A percentile compares a stretch with the other conserved stretches of the same genome.
These are phyloP conservation scores for Stegodyphus dumicola DNA, from an alignment of 1,140 invertebrate genomes.

Conservation along the genomic window DNA sequence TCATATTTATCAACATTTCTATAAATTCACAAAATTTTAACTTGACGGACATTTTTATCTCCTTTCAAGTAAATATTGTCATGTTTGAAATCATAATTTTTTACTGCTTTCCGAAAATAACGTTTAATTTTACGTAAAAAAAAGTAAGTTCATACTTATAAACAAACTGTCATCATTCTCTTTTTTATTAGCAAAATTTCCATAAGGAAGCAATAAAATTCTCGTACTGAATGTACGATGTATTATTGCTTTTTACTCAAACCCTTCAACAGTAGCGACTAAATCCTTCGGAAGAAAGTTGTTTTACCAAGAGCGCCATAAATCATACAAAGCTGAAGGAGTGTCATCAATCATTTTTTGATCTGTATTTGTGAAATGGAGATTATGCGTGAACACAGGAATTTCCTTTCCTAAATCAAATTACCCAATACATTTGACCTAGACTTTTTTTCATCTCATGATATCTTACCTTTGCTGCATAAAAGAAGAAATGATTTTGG, in stretches of 20 bases:
- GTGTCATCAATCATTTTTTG: slow-evolving; percentile 37
- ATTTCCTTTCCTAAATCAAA: background rate
- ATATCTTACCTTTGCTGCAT: too few species aligned
- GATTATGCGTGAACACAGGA: slow-evolving; percentile 8
- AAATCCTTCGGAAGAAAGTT: slow-evolving; percentile 13
- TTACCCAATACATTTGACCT: background rate
- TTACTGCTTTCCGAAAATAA: too few species aligned
- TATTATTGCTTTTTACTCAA: slow-evolving; percentile 22
- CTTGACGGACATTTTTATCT: too few species aligned
- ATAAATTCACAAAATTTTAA: too few species aligned
- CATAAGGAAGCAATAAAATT: background rate
- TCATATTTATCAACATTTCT: too few species aligned
- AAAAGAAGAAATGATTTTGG: too few species aligned
- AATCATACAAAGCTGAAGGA: slow-evolving; percentile 19
- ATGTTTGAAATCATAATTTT: too few species aligned
- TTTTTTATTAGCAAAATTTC: slow-evolving; percentile 37
- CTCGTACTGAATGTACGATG: background rate
- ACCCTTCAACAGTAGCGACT: background rate
- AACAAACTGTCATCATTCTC: slow-evolving; percentile 31
- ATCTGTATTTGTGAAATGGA: slow-evolving; percentile 34
- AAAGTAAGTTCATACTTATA: too few species aligned
- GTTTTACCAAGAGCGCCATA: slow-evolving; percentile 25
- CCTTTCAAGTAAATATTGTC: too few species aligned
- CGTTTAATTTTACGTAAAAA: too few species aligned
- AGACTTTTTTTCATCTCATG: background rate